Conservation (phyloP, 2,888 invertebrate species). For the Ametastegia equiseti region DNA sequence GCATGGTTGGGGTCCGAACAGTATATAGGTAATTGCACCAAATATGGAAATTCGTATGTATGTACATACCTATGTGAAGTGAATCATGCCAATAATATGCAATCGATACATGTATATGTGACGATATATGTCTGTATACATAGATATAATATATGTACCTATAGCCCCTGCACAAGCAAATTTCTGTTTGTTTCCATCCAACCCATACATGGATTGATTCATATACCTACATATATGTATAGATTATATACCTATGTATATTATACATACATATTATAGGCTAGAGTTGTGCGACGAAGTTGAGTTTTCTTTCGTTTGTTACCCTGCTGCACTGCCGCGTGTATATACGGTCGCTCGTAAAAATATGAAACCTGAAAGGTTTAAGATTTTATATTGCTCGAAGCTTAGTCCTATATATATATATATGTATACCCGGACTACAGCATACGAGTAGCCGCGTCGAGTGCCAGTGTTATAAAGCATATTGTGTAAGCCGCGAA, state of each 20-base stretch:
- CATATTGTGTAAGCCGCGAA: slow-evolving; percentile 47
- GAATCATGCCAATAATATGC: neutral
- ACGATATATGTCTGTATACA: no score
- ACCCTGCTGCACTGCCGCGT: neutral
- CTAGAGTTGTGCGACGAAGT: slow-evolving; percentile 48
- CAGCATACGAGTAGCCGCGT: neutral
- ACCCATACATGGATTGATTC: neutral
- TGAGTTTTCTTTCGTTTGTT: slow-evolving; percentile 57
- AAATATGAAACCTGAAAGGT: slow-evolving; percentile 63
- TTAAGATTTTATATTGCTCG: slow-evolving; percentile 58
- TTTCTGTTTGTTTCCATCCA: neutral
- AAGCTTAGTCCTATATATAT: slow-evolving; percentile 44
- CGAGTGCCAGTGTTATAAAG: neutral
- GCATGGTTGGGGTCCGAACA: neutral
- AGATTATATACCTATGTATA: neutral
- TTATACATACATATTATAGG: neutral
- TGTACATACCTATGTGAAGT: neutral
- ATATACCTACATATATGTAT: neutral
- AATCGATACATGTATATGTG: neutral
- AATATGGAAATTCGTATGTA: neutral
- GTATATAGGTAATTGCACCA: neutral
- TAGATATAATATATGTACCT: neutral
- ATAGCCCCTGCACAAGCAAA: neutral
- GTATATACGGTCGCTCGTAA: slow-evolving; percentile 59
- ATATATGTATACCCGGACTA: slow-evolving; percentile 33